A percentile compares a stretch with the other conserved stretches of the same genome.
Conservation (phyloP, 2,888 invertebrate genomes). For the Megaustenia siamemsis region DNA sequence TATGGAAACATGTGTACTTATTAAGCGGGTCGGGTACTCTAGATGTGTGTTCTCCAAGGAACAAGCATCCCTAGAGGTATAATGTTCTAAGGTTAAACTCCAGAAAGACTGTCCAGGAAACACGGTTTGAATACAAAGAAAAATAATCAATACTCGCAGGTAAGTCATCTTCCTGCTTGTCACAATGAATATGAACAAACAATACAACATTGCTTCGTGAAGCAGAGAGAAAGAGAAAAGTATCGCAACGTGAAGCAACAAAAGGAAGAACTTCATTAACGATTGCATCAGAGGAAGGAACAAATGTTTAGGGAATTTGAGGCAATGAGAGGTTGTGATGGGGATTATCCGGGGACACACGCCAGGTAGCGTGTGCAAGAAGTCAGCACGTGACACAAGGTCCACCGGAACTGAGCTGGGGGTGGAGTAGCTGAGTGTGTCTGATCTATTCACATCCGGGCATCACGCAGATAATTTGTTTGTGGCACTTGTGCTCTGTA, state of each 20-base stretch:
- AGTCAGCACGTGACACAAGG: slow-evolving; percentile 41
- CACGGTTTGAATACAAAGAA: too few species aligned
- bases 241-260: background rate
- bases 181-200: background rate
- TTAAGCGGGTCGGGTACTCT: too few species aligned
- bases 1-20: too few species aligned
- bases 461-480: slow-evolving; percentile 39
- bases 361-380: slow-evolving; percentile 32
- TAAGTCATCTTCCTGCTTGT: background rate
- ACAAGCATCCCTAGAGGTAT: too few species aligned
- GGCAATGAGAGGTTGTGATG: slow-evolving; percentile 29
- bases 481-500: slow-evolving; percentile 25
- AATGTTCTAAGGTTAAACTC: too few species aligned
- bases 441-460: slow-evolving; percentile 41
- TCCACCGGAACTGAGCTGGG: slow-evolving; percentile 39
- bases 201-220: background rate
- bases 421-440: slow-evolving; percentile 28
- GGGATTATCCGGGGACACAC: slow-evolving; percentile 47
- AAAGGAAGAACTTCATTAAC: background rate
- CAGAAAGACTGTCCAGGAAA: too few species aligned
- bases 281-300: slow-evolving; percentile 4
- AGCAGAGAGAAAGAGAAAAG: background rate
- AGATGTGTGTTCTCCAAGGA: too few species aligned
- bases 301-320: slow-evolving; percentile 30
- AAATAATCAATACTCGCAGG: background rate